phyloP scores from a whole-genome alignment of 2,888 invertebrate species.

The Limnephilus rhombicus region DNA sequence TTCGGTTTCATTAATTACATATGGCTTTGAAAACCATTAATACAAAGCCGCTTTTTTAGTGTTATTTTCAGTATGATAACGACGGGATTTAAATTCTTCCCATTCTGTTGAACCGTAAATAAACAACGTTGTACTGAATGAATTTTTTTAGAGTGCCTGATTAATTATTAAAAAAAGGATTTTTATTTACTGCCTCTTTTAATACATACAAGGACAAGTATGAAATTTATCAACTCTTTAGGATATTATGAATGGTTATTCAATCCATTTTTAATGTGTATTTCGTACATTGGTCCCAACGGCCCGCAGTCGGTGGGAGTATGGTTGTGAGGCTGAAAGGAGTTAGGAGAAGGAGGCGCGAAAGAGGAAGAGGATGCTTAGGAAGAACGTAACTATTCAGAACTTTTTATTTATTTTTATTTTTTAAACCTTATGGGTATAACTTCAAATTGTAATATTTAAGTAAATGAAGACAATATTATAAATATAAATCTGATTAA shows the following conservation, averaged over 20 bases:
- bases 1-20: conserved; percentile 16
- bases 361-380: too few species aligned
- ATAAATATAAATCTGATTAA: too few species aligned
- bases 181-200: neutral
- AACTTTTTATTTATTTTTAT: too few species aligned
- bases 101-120: neutral
- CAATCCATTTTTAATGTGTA: too few species aligned
- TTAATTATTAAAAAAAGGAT: neutral
- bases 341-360: too few species aligned
- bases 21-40: conserved; percentile 16
- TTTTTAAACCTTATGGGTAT: too few species aligned
- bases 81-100: neutral
- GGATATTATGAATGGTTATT: neutral
- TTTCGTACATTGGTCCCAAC: neutral
- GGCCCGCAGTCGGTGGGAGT: too few species aligned
- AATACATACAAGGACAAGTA: neutral
- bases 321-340: too few species aligned
- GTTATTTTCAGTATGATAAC: neutral
- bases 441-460: too few species aligned
- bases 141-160: neutral
- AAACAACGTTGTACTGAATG: neutral
- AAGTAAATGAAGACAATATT: too few species aligned
- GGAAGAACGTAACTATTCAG: too few species aligned
- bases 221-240: neutral
- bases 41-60: neutral